These are phyloP conservation scores for Acleris sparsana DNA, from an alignment of 2,888 invertebrate genomes.

Conservation along the genomic window DNA sequence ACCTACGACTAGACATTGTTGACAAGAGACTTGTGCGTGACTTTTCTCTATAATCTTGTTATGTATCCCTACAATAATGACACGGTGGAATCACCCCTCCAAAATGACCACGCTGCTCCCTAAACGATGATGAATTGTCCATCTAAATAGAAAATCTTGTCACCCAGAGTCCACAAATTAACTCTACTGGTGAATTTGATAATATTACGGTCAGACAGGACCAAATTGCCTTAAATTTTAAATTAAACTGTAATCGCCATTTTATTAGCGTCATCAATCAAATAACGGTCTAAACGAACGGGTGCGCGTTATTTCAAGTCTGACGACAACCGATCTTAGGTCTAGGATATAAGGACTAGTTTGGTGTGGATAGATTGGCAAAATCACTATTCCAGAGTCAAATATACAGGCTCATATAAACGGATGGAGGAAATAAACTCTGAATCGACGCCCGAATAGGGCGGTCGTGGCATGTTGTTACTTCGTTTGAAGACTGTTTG, in stretches of 20 bases:
- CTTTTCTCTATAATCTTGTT: neutral
- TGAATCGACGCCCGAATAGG: constrained; percentile 68
- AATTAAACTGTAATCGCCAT: constrained; percentile 82
- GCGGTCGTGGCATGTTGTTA: constrained; percentile 35
- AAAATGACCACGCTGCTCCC: constrained; percentile 46
- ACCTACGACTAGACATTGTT: too few species aligned
- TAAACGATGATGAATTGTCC: constrained; percentile 54
- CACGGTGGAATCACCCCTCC: constrained; percentile 1
- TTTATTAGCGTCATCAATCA: constrained; percentile 83
- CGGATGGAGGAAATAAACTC: constrained; percentile 75
- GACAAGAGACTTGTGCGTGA: neutral
- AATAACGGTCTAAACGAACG: constrained; percentile 69
- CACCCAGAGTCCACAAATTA: constrained; percentile 28
- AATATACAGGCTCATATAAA: constrained; percentile 80
- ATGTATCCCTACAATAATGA: neutral
- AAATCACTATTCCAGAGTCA: constrained; percentile 70
- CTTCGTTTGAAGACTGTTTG: too few species aligned
- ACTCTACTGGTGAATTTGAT: constrained; percentile 34
- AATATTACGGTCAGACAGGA: constrained; percentile 75
- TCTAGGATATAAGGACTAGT: constrained; percentile 50
- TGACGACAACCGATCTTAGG: constrained; percentile 61
- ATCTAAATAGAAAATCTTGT: constrained; percentile 26
- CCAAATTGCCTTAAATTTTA: constrained; percentile 82
- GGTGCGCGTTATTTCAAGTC: constrained; percentile 49
- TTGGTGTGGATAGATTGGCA: constrained; percentile 51